A percentile compares a stretch with the other conserved stretches of the same genome.
Evolutionary conservation across 1,140 invertebrate species (phyloP).

Genomic region (Drosophila trapezifrons): DNA sequence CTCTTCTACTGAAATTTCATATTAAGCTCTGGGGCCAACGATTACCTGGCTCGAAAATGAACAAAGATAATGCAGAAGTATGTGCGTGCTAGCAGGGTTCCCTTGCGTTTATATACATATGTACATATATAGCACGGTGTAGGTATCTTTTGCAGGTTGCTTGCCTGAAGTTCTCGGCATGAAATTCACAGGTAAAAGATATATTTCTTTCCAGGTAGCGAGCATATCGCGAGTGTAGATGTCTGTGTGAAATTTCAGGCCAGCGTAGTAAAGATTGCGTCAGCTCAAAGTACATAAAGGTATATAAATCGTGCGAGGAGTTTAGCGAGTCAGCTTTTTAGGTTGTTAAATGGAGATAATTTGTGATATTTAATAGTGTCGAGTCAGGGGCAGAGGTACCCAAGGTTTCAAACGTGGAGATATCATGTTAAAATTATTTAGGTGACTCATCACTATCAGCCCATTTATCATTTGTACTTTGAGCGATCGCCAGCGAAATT

Average conservation of each 20-base stretch:
- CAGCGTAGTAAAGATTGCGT: conserved; percentile 24
- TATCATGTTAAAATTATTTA: conserved; percentile 33
- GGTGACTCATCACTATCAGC: conserved; percentile 14
- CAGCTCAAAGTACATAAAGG: conserved; percentile 5
- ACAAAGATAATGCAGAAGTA: conserved; percentile 51
- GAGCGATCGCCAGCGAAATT: conserved; percentile 2
- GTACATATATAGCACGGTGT: not conserved
- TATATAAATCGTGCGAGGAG: conserved; percentile 15
- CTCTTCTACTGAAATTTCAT: conserved; percentile 60
- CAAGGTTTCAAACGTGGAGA: conserved; percentile 15
- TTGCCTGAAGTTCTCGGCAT: conserved; percentile 37
- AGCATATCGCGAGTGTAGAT: conserved; percentile 12
- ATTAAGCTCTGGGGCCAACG: conserved; percentile 34
- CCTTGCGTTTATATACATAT: not conserved
- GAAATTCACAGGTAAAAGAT: conserved; percentile 46
- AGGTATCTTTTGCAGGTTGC: conserved; percentile 22
- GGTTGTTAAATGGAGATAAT: conserved; percentile 10
- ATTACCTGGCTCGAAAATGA: conserved; percentile 39
- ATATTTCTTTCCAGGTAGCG: conserved; percentile 30
- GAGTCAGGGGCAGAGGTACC: not conserved
- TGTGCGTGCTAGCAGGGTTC: conserved; percentile 4
- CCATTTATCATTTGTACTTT: conserved; percentile 7
- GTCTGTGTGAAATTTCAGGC: conserved; percentile 39
- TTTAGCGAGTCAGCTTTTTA: not conserved
- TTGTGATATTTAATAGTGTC: conserved; percentile 19